Conservation (phyloP, 1,140 invertebrate species). For the Drosophila paulistorum region DNA sequence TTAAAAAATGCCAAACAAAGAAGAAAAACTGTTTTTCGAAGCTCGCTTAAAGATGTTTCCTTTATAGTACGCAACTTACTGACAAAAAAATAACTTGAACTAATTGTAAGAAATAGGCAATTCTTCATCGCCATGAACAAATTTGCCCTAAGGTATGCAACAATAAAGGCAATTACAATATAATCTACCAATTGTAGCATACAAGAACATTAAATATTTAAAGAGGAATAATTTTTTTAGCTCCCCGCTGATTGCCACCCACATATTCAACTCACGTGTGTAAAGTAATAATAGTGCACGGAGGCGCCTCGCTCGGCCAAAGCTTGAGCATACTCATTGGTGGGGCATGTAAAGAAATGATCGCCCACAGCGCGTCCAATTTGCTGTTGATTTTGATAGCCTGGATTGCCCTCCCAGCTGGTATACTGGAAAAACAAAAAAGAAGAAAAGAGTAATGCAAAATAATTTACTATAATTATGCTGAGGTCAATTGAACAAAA, state of each 20-base stretch:
- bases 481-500: neutral
- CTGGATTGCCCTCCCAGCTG: conserved; percentile 93
- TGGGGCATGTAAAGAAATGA: conserved; percentile 96
- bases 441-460: neutral
- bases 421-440: conserved; percentile 89
- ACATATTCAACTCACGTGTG: conserved; percentile 88
- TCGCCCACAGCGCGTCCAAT: conserved; percentile 95
- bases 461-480: neutral
- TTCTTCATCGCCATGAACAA: neutral
- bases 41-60: no score
- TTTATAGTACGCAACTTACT: no score
- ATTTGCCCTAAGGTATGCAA: neutral
- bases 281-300: conserved; percentile 97
- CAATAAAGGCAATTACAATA: neutral
- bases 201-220: neutral
- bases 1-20: no score
- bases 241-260: neutral
- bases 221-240: neutral
- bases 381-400: conserved; percentile 91
- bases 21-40: no score
- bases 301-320: conserved; percentile 91
- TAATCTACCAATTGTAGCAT: neutral
- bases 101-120: no score
- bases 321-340: conserved; percentile 93
- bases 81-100: no score